Base-by-base conservation (phyloP, 2,888 invertebrate genomes). In the Sclerodermus sp. region DNA sequence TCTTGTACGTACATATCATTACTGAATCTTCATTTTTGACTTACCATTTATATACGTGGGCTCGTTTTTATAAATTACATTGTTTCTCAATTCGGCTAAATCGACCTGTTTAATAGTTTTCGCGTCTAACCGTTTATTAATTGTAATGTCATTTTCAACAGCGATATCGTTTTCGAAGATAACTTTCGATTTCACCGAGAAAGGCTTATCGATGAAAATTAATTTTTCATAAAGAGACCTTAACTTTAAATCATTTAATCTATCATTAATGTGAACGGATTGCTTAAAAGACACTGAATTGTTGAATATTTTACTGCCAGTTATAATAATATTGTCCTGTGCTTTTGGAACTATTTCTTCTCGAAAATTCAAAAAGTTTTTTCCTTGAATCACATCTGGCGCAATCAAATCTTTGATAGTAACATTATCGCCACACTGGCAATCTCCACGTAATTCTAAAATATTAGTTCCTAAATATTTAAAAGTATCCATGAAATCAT, bases 191-290 rank as follows among this genome's bases (percentile, higher is more conserved):
- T 55, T 39, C 0, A 71, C 34, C 0, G 38, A 42, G 37, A 53
- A 43, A 1, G 66, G 64, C 9, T 50, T 48, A 49, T 73, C 63
- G 2, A 68, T 55, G 6, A 60, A 58, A 13, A 74, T 49, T 9
- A 58, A 68, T 8, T 60, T 60, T 17, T 68, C 39, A 30, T 60
- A 58, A 55, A 73, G 73, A 16, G 32, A 40, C 39, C 57, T 45
- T 8, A 74, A 31, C 48, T 71, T 44, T 13, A 73, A 17, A 14
- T 63, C 57, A 38, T 74, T 70, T 23, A 68, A 55, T 16, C 38
- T 60, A 12, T 68, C 57, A 1, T 36, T 47, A n/a, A 72, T 51
- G 2, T 42, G 29, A 1, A 73, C 49, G 1, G 49, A 15, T 1
- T 44, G 43, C 0, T 57, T 32, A 15, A 74, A 68, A 6, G 42